Base-by-base conservation (phyloP, 1,140 invertebrate species). In the Aphidius ervi region DNA sequence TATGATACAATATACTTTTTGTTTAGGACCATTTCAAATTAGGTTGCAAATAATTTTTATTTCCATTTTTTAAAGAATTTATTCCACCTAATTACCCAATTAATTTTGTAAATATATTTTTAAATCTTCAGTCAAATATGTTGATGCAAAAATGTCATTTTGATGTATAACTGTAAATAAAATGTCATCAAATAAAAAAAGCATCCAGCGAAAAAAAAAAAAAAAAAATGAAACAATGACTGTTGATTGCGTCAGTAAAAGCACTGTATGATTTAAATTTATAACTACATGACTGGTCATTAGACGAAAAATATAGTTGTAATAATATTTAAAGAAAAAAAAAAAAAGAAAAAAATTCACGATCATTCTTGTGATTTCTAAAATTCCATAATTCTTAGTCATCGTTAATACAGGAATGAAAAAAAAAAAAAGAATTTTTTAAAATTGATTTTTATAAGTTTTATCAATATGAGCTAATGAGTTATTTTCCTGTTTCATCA, bases 151-250 rank as follows among this genome's bases (percentile, higher is more conserved):
- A 31, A 31, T 4, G 23, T 31, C 23, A 31, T 31, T 3, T 4
- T 31, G 2, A 31, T 31, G 4, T 31, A 31, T 31, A 31, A 31
- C 23, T 3, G 23, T 31, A 31, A 31, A 31, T 4, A 31, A 31
- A 31, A 31, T 31, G 3, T 45, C 16, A 16, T 16, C 16, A 16
- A 16, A 45, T 9, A 45, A 45, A 10, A 9, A 3, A 45, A 45
- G 2, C 6, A 48, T 48, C 46, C 23, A 31, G 23, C 4, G 23
- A 31, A 31, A 31, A 31, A 1, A 31, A 48, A 45, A 9, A 45
- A 10, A 9, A 39, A 54, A 37, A 54, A 54, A 37, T 54, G 52
- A 54, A 54, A 54, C 52, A n/a, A 54, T 39, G 52, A 16, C 41
- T 6, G 9, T 8, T 16, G 16, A 54, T 54, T 54, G 52, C 52